These are phyloP conservation scores for Silurus asotus DNA, from an alignment of 2,113 vertebrate species.

Conservation along the genomic window DNA sequence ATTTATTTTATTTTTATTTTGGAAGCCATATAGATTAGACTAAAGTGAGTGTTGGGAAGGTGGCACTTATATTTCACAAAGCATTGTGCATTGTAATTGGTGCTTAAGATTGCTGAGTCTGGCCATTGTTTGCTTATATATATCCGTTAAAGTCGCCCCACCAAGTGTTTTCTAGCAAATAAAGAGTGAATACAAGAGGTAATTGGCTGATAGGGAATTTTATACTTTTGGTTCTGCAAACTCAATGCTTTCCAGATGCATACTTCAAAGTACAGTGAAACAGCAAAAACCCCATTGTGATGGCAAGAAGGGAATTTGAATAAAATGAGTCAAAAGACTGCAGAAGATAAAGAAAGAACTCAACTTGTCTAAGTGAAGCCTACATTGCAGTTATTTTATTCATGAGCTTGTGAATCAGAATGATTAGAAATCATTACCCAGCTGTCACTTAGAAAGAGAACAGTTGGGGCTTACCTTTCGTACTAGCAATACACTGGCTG, in stretches of 20 bases:
- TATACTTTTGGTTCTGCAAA: conserved; percentile 31
- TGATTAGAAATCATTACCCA: conserved; percentile 44
- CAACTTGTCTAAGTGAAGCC: conserved; percentile 31
- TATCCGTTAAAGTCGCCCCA: not conserved
- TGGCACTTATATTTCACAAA: not conserved
- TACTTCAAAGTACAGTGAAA: conserved; percentile 27
- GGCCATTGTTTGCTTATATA: not conserved
- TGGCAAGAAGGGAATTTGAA: conserved; percentile 28
- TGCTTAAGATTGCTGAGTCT: not conserved
- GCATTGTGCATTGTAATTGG: not conserved
- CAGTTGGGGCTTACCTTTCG: conserved; percentile 29
- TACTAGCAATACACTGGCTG: conserved; percentile 17
- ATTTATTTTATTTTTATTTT: not conserved
- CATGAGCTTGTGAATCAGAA: conserved; percentile 40
- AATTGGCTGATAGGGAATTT: conserved; percentile 24
- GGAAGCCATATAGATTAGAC: not conserved
- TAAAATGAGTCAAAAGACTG: conserved; percentile 22
- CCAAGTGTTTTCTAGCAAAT: conserved; percentile 19
- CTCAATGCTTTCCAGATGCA: conserved; percentile 15
- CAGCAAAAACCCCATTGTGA: conserved; percentile 28
- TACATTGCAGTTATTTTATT: conserved; percentile 45
- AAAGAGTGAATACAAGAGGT: not conserved
- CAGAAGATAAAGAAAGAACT: conserved; percentile 31
- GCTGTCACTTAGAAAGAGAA: conserved; percentile 31
- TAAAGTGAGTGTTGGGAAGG: not conserved